phyloP scores from a whole-genome alignment of 2,888 invertebrate species.

The Tubulanus polymorphus region DNA sequence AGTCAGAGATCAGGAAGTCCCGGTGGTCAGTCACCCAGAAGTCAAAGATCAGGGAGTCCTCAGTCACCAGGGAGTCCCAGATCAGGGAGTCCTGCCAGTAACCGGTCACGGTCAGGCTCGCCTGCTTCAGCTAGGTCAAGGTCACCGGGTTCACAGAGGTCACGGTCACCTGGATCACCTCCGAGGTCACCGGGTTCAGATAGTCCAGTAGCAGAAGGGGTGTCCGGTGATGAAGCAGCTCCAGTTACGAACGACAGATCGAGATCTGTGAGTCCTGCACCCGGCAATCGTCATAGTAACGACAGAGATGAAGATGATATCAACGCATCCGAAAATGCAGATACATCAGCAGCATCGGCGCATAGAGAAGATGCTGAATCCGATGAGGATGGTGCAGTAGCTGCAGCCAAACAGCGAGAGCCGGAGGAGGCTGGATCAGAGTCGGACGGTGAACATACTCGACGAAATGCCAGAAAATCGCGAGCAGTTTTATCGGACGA shows the following conservation, averaged over 20 bases:
- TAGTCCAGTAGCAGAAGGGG: slow-evolving; percentile 1
- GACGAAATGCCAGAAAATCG: background rate
- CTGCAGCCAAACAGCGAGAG: background rate
- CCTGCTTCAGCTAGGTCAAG: slow-evolving; percentile 11
- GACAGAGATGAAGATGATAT: slow-evolving; percentile 13
- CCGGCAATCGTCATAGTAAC: background rate
- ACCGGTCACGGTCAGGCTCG: background rate
- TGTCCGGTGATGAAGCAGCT: background rate
- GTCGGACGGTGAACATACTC: background rate
- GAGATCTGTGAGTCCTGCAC: background rate
- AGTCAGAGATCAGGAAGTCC: background rate
- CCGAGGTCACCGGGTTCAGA: slow-evolving; percentile 11
- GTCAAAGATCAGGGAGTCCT: background rate
- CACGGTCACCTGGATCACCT: slow-evolving; percentile 15
- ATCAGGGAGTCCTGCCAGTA: slow-evolving; percentile 12
- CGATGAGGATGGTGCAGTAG: background rate
- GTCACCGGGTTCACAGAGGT: no score
- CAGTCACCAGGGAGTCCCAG: slow-evolving; percentile 18
- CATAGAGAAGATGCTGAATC: background rate
- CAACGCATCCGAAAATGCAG: no score
- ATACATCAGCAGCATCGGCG: no score
- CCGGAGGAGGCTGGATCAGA: background rate
- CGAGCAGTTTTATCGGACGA: background rate
- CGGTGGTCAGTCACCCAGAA: background rate
- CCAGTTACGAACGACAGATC: background rate